phyloP scores from a whole-genome alignment of 2,797 vertebrate species.

The Enteromius treurensis region DNA sequence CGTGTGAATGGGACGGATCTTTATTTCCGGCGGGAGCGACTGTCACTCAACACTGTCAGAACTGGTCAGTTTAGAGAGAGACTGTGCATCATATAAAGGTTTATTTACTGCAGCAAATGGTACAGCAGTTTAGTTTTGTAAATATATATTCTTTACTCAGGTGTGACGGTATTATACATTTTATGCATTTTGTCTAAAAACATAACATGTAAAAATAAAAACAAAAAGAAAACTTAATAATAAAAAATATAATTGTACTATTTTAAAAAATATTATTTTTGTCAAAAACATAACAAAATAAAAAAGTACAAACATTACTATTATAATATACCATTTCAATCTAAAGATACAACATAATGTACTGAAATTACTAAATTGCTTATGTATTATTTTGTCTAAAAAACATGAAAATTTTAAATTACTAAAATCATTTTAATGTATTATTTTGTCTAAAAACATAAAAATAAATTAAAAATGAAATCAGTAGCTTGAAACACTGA shows the following conservation, averaged over 20 bases:
- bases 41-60: constrained; percentile 81
- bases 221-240: no score
- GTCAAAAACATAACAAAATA: background rate
- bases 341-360: no score
- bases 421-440: no score
- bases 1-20: constrained; percentile 83
- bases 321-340: background rate
- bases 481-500: background rate
- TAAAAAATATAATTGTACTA: no score
- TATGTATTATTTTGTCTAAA: background rate
- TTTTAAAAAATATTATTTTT: no score
- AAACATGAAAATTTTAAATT: no score
- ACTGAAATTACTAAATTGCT: no score
- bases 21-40: constrained; percentile 79
- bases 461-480: background rate
- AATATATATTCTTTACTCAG: background rate
- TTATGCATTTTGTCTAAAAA: no score
- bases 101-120: background rate
- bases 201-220: no score
- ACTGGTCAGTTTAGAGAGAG: constrained; percentile 80
- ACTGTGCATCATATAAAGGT: background rate
- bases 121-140: no score
- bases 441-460: no score
- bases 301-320: background rate
- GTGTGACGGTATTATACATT: background rate